Conservation (phyloP, 1,140 invertebrate genomes). For the Polypedilum vanderplanki region DNA sequence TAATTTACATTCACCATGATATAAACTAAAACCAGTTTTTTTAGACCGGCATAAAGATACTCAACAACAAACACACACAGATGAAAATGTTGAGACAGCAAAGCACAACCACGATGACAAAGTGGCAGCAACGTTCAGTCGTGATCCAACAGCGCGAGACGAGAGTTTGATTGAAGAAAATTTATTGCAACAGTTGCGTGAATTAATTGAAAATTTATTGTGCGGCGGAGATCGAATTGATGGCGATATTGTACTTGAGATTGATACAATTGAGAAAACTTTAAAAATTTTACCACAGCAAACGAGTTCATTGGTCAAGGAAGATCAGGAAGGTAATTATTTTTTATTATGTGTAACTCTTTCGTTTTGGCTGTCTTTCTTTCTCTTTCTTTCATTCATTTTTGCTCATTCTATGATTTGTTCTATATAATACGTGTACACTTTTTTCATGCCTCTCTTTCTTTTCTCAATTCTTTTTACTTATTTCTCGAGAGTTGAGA, state of each 20-base stretch:
- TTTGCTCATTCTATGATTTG: background rate
- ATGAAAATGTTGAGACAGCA: constrained; percentile 5
- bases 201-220: constrained; percentile 8
- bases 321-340: constrained; percentile 3
- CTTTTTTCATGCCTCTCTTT: background rate
- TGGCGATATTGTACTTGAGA: background rate
- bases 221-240: background rate
- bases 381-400: background rate
- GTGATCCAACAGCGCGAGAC: constrained; percentile 6
- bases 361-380: background rate
- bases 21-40: background rate
- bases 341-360: background rate
- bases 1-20: background rate
- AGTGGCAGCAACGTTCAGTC: background rate
- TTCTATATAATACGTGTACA: constrained; percentile 16
- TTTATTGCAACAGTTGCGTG: constrained; percentile 12
- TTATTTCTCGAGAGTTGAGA: constrained; percentile 12
- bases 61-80: background rate
- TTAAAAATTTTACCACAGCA: background rate
- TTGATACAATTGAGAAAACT: constrained; percentile 3
- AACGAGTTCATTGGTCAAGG: background rate
- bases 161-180: constrained; percentile 13
- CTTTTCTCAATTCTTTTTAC: background rate
- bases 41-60: background rate
- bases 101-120: constrained; percentile 3